Percentiles rank a stretch among this genome's conserved stretches.
phyloP scores from a whole-genome alignment of 2,113 vertebrate genomes.

The Sarotherodon lohbergeri region DNA sequence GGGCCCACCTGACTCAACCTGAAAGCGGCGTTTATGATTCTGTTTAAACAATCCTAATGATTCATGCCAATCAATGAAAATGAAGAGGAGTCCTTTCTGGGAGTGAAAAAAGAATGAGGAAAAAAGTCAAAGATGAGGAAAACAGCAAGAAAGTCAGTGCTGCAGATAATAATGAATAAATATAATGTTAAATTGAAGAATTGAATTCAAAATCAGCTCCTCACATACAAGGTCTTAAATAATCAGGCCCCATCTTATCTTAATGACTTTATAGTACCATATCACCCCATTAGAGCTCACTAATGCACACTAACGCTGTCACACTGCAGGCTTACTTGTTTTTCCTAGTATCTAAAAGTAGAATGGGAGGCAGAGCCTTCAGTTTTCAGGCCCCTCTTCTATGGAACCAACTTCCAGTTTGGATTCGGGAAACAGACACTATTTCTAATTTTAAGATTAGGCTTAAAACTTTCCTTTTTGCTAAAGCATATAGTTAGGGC shows the following conservation, averaged over 20 bases:
- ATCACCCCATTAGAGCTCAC: not conserved
- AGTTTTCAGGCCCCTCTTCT: not conserved
- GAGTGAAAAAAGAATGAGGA: not conserved
- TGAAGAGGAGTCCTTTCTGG: not conserved
- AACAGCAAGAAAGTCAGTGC: not conserved
- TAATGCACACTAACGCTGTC: not conserved
- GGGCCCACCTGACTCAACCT: not conserved
- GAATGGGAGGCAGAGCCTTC: not conserved
- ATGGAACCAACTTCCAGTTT: not conserved
- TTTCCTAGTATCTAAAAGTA: not conserved
- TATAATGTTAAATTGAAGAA: not conserved
- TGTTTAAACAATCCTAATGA: not conserved
- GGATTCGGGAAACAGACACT: not conserved
- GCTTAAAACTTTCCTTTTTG: not conserved
- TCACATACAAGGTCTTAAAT: not conserved
- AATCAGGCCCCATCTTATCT: not conserved
- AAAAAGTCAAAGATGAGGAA: not conserved
- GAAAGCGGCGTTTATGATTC: not conserved
- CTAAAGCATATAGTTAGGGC: not conserved
- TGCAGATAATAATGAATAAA: not conserved
- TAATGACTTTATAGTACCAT: not conserved
- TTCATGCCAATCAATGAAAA: not conserved
- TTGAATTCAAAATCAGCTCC: not conserved
- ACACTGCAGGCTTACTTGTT: not conserved
- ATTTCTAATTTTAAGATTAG: not conserved